Conservation (phyloP, 2,888 invertebrate species). For the Doris montereyensis region DNA sequence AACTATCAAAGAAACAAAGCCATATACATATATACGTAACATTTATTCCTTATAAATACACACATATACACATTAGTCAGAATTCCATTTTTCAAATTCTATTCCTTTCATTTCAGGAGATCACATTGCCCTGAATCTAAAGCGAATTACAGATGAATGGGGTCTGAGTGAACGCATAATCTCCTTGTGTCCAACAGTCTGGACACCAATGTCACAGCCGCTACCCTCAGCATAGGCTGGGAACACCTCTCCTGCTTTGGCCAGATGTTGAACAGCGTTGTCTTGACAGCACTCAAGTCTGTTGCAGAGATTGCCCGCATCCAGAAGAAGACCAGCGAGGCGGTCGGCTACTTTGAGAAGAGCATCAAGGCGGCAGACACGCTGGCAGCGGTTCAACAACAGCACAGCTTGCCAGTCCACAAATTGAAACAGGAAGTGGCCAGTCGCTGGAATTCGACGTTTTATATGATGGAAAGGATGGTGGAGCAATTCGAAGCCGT, state of each 20-base stretch:
- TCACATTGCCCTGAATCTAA: slow-evolving; percentile 26
- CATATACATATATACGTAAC: too few species aligned
- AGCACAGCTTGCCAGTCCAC: slow-evolving; percentile 35
- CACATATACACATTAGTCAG: too few species aligned
- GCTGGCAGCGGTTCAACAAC: slow-evolving; percentile 34
- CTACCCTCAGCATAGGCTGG: slow-evolving; percentile 34
- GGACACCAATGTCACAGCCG: slow-evolving; percentile 24
- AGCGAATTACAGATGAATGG: slow-evolving; percentile 38
- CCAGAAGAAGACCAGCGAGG: slow-evolving; percentile 37
- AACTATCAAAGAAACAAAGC: too few species aligned
- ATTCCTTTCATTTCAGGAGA: too few species aligned
- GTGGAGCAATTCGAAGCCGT: slow-evolving; percentile 39
- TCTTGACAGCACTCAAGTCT: slow-evolving; percentile 10
- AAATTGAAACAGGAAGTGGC: slow-evolving; percentile 32
- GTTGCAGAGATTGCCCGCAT: slow-evolving; percentile 35
- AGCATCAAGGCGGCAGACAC: slow-evolving; percentile 37
- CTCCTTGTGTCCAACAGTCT: slow-evolving; percentile 26
- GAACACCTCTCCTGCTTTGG: slow-evolving; percentile 37
- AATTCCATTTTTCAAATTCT: too few species aligned
- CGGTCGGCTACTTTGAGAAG: slow-evolving; percentile 35
- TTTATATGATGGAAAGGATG: slow-evolving; percentile 35
- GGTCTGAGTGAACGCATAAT: slow-evolving; percentile 31
- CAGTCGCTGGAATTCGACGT: slow-evolving; percentile 29
- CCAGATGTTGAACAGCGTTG: slow-evolving; percentile 28
- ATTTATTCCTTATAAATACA: too few species aligned